A percentile compares a stretch with the other conserved stretches of the same genome.
Evolutionary conservation across 2,888 invertebrate species (phyloP).

Genomic region (Tridacna gigas): DNA sequence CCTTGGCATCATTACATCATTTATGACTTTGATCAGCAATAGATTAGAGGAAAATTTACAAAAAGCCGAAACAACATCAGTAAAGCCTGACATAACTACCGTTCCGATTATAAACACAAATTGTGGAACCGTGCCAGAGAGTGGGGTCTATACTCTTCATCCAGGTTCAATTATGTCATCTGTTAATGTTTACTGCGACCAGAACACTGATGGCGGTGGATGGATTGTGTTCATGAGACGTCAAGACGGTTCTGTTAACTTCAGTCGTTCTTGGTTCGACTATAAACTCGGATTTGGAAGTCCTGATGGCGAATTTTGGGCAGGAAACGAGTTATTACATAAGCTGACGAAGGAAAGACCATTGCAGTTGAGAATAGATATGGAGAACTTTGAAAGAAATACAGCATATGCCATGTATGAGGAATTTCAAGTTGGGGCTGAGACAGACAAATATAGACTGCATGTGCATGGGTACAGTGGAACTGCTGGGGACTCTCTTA

Average conservation of each 20-base stretch:
- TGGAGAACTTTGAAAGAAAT: neutral
- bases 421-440: neutral
- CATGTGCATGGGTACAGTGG: neutral
- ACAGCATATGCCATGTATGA: neutral
- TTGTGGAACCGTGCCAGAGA: neutral
- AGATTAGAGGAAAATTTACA: neutral
- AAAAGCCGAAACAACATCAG: neutral
- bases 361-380: neutral
- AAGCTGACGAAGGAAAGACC: neutral
- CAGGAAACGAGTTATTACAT: neutral
- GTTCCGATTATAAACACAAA: neutral
- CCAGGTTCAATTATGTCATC: neutral
- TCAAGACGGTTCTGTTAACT: conserved; percentile 1
- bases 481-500: neutral
- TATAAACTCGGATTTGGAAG: neutral
- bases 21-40: too few species aligned
- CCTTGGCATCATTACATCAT: neutral
- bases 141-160: neutral
- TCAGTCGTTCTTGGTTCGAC: neutral
- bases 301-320: neutral
- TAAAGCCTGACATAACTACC: neutral
- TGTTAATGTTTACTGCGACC: neutral
- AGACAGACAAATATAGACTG: neutral
- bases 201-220: neutral
- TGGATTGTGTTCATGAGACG: conserved; percentile 1